Evolutionary conservation across 2,888 invertebrate species (phyloP).

Genomic region (Tortricodes alternella): DNA sequence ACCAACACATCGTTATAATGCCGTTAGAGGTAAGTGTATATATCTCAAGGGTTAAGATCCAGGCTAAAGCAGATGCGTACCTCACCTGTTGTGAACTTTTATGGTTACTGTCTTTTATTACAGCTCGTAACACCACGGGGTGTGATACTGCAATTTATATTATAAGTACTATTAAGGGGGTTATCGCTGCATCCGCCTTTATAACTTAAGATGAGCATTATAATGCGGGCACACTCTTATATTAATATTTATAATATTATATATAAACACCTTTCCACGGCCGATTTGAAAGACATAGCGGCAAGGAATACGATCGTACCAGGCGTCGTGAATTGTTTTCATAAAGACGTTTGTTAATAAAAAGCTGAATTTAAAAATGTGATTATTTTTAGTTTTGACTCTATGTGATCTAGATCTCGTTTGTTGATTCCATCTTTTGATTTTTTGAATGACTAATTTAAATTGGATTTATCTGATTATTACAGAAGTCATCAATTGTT

Average conservation of each 20-base stretch:
- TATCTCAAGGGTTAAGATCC: not conserved
- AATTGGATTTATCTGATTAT: too few species aligned
- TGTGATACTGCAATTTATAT: constrained; percentile 26
- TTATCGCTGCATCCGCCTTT: constrained; percentile 16
- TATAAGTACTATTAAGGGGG: constrained; percentile 15
- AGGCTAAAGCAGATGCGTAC: constrained; percentile 11
- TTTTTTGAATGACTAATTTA: too few species aligned
- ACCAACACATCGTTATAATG: not conserved
- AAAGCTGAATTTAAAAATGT: too few species aligned
- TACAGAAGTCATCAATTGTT: too few species aligned
- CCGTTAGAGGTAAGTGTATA: constrained; percentile 3
- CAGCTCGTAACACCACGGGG: constrained; percentile 31
- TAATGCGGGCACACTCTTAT: not conserved
- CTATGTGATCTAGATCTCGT: too few species aligned
- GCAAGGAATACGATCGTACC: too few species aligned
- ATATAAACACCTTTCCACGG: not conserved
- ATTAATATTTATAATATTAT: too few species aligned
- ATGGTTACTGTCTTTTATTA: constrained; percentile 39
- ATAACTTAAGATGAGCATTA: constrained; percentile 9
- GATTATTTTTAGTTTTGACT: too few species aligned
- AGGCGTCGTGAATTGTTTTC: too few species aligned
- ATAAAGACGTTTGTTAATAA: too few species aligned
- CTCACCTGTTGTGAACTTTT: constrained; percentile 57
- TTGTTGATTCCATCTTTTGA: too few species aligned
- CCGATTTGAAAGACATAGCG: not conserved